phyloP scores from a whole-genome alignment of 2,113 vertebrate genomes.

The Tauraco erythrolophus region DNA sequence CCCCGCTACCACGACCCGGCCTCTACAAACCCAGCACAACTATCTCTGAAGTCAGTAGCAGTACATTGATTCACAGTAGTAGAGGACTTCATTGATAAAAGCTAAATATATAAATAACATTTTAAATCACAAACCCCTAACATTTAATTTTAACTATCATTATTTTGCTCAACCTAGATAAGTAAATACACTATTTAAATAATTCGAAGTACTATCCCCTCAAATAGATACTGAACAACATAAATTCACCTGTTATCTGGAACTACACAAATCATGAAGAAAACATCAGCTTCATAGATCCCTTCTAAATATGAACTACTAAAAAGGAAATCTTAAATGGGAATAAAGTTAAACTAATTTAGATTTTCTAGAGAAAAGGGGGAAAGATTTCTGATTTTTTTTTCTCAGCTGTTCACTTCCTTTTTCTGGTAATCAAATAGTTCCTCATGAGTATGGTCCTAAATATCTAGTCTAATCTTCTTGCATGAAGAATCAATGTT shows the following conservation, averaged over 20 bases:
- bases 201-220: not conserved
- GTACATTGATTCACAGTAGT: not conserved
- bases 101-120: not conserved
- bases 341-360: not conserved
- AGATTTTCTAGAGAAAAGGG: not conserved
- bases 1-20: no score
- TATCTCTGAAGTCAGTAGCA: not conserved
- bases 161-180: not conserved
- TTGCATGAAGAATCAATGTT: not conserved
- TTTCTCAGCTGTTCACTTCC: not conserved
- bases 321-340: not conserved
- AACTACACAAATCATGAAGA: not conserved
- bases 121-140: not conserved
- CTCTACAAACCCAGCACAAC: no score
- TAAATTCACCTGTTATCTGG: not conserved
- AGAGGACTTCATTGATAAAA: not conserved
- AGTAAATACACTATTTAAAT: not conserved
- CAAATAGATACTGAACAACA: not conserved
- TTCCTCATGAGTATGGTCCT: not conserved
- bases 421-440: not conserved
- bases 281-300: not conserved
- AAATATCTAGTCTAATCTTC: not conserved
- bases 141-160: not conserved
- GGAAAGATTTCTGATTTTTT: not conserved
- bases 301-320: not conserved